Evolutionary conservation across 2,797 vertebrate species (phyloP), one percentile per base, ranked within the genome.

Genomic region (Pseudochromis fuscus): DNA sequence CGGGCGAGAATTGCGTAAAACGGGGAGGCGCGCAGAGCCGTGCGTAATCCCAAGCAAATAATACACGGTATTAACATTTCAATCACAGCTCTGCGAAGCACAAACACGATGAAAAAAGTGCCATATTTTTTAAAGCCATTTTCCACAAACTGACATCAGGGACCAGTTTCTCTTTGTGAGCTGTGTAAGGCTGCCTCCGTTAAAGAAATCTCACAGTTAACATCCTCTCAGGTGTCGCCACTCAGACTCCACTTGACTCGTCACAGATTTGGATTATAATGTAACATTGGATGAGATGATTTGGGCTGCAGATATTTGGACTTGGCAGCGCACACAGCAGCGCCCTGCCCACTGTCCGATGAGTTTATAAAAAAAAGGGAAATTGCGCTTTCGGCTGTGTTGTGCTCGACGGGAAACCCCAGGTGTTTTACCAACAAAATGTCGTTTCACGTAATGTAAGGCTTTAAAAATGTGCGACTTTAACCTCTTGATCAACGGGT

Each of bases 391-490:
- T 72, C 66, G 50, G 19, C 30, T 42, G 82, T 82, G 75, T 58
- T 67, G 85, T 84, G 81, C 76, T 81, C 81, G 57, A 78, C 28
- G 30, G 48, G 52, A 75, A 66, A 84, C 49, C 13, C 77, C 66
- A 72, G 77, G 66, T 78, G 73, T 67, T 81, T 85, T 77, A 50
- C 75, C 68, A 72, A 72, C 79, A 65, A 81, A 4, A 81, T 86
- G 75, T 89, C 89, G 83, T 89, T 87, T 70, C 67, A 82, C 90
- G 86, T 91, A 45, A 86, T 72, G 82, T 88, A 74, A 87, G 80
- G 88, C 83, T 91, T 89, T 84, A 82, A 90, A 87, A 83, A 79
- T 63, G 79, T 86, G 87, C 77, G 82, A 89, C 77, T 87, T 87
- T 61, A 78, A 88, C 75, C 79, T 84, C 83, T 81, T 75, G 57